phyloP scores from a whole-genome alignment of 2,113 vertebrate genomes.

The Psittacula cyanocephala region DNA sequence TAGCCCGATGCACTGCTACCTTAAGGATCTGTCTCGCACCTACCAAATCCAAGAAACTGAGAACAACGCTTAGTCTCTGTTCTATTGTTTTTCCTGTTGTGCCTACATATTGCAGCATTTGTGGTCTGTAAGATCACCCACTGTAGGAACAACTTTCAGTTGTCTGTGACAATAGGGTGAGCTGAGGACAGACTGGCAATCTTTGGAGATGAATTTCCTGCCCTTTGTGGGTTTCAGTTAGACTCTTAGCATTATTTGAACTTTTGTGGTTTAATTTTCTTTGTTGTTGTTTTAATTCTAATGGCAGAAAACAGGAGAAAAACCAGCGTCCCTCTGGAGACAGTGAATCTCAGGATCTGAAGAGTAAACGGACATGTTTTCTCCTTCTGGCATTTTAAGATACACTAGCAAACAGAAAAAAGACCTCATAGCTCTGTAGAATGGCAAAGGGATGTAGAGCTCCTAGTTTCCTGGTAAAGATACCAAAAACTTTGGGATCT shows the following conservation, averaged over 20 bases:
- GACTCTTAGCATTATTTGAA: slow-evolving; percentile 60
- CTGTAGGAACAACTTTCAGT: slow-evolving; percentile 53
- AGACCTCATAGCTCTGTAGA: background rate
- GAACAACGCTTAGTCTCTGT: slow-evolving; percentile 3
- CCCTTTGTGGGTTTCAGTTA: slow-evolving; percentile 64
- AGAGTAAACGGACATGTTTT: background rate
- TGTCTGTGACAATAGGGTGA: slow-evolving; percentile 66
- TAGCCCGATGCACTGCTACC: background rate
- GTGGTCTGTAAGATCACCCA: slow-evolving; percentile 53
- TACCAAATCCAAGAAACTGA: slow-evolving; percentile 6
- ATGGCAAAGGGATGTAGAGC: background rate
- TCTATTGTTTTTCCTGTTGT: slow-evolving; percentile 20
- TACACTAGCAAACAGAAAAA: background rate
- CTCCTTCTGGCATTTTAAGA: slow-evolving; percentile 9
- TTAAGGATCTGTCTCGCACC: slow-evolving; percentile 12
- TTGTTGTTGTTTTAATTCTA: slow-evolving; percentile 55
- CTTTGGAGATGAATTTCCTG: slow-evolving; percentile 59
- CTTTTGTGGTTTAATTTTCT: slow-evolving; percentile 66
- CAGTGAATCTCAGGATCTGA: slow-evolving; percentile 5
- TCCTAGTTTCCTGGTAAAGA: background rate
- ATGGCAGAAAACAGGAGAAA: slow-evolving; percentile 52
- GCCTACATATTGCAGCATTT: slow-evolving; percentile 48
- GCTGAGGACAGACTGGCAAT: slow-evolving; percentile 59
- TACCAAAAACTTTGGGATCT: background rate
- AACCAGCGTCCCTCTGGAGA: slow-evolving; percentile 19